Percentiles rank a stretch among this genome's conserved stretches.
These are phyloP conservation scores for Phataginus tricuspis DNA, from an alignment of 2,797 vertebrate genomes.

Conservation along the genomic window DNA sequence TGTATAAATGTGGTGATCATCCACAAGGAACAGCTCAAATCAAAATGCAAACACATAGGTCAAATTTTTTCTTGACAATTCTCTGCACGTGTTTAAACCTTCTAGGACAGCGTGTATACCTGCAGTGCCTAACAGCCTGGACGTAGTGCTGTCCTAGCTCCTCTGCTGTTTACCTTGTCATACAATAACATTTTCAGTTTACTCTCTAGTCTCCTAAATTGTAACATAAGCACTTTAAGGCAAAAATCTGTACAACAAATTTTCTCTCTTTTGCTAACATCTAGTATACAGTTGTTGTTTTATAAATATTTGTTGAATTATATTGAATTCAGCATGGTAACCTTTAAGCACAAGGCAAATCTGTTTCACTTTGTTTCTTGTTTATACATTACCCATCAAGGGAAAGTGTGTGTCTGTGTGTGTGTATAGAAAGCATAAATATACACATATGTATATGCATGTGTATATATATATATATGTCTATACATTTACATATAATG, in stretches of 20 bases:
- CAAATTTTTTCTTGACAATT: neutral
- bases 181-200: neutral
- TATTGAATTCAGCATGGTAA: neutral
- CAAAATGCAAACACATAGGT: neutral
- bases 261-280: neutral
- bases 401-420: neutral
- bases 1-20: neutral
- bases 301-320: neutral
- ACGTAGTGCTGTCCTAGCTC: too few relatives aligned
- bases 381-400: neutral
- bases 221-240: neutral
- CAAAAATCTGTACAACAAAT: neutral
- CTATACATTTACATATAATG: neutral
- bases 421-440: neutral
- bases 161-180: neutral
- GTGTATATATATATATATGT: neutral
- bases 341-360: neutral
- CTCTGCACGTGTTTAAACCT: neutral
- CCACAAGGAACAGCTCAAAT: neutral
- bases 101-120: neutral
- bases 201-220: neutral
- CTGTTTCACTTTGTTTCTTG: neutral
- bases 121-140: rapidly evolving
- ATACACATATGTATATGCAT: neutral
- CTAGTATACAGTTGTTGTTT: neutral